Percentiles rank a stretch among this genome's conserved stretches.
Evolutionary conservation across 1,140 invertebrate genomes (phyloP).

Genomic region (Ephestia elutella): DNA sequence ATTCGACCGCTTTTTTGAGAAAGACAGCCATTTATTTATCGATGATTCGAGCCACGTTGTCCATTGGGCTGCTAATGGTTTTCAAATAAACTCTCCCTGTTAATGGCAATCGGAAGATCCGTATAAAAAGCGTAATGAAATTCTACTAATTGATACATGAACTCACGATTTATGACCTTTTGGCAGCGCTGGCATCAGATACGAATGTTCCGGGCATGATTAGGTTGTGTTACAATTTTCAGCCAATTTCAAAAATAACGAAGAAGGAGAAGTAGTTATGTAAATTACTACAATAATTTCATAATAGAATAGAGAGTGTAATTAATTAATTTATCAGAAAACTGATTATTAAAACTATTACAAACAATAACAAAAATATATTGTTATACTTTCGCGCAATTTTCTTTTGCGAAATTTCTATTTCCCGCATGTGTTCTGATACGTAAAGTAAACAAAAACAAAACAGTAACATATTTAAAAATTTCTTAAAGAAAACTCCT

Average conservation of each 20-base stretch:
- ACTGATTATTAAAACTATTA: too few species aligned
- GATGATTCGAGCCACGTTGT: slow-evolving; percentile 38
- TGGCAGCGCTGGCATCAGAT: background rate
- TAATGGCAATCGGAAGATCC: slow-evolving; percentile 36
- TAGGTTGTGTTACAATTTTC: too few species aligned
- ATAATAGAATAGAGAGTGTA: background rate
- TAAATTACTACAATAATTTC: background rate
- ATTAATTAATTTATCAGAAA: too few species aligned
- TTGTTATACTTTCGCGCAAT: too few species aligned
- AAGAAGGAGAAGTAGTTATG: background rate
- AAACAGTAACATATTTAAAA: too few species aligned
- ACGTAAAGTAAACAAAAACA: too few species aligned
- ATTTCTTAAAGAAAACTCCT: too few species aligned
- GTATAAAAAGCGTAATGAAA: slow-evolving; percentile 36
- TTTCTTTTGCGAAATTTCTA: too few species aligned
- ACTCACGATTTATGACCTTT: slow-evolving; percentile 17
- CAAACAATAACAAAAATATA: too few species aligned
- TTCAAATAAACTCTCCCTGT: slow-evolving; percentile 41
- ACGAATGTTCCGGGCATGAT: too few species aligned
- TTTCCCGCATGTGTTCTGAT: too few species aligned
- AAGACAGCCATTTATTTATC: slow-evolving; percentile 43
- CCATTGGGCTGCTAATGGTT: slow-evolving; percentile 44
- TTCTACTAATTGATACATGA: slow-evolving; percentile 36
- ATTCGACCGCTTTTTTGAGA: slow-evolving; percentile 26
- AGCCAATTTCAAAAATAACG: too few species aligned